A percentile compares a stretch with the other conserved stretches of the same genome.
These are phyloP conservation scores for Agapetus fuscipes DNA, from an alignment of 2,888 invertebrate species.

Conservation along the genomic window DNA sequence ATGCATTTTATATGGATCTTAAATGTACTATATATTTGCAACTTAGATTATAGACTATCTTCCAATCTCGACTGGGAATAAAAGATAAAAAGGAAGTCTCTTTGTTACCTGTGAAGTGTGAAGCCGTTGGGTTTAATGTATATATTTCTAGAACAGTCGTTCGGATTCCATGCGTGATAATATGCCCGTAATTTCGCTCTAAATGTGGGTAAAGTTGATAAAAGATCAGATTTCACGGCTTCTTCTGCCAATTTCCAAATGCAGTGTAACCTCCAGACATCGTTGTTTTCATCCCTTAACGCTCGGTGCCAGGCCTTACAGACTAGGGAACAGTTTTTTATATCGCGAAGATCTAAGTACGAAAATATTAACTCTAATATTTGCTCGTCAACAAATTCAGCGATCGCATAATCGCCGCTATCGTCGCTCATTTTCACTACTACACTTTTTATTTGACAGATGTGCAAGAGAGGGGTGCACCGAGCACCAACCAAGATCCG, in stretches of 20 bases:
- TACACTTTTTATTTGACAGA: too few species aligned
- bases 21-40: too few species aligned
- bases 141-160: constrained; percentile 94
- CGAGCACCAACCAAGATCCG: too few species aligned
- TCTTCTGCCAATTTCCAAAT: constrained; percentile 77
- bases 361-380: constrained; percentile 87
- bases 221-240: constrained; percentile 78
- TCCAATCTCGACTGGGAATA: too few species aligned
- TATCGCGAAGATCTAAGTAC: constrained; percentile 76
- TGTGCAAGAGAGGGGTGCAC: too few species aligned
- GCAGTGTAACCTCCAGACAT: constrained; percentile 91
- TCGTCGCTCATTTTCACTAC: constrained; percentile 17
- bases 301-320: constrained; percentile 90
- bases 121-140: constrained; percentile 96
- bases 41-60: too few species aligned
- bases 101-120: constrained; percentile 83
- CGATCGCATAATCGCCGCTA: constrained; percentile 47
- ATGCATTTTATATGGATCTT: too few species aligned
- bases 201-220: constrained; percentile 79
- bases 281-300: constrained; percentile 87
- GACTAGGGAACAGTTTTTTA: constrained; percentile 82
- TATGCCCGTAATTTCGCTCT: constrained; percentile 91
- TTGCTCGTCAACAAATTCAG: constrained; percentile 62
- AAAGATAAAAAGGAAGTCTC: too few species aligned
- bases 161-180: constrained; percentile 94